These are phyloP conservation scores for Sus scrofa DNA, from an alignment of 2,113 vertebrate species.

Conservation along the genomic window DNA sequence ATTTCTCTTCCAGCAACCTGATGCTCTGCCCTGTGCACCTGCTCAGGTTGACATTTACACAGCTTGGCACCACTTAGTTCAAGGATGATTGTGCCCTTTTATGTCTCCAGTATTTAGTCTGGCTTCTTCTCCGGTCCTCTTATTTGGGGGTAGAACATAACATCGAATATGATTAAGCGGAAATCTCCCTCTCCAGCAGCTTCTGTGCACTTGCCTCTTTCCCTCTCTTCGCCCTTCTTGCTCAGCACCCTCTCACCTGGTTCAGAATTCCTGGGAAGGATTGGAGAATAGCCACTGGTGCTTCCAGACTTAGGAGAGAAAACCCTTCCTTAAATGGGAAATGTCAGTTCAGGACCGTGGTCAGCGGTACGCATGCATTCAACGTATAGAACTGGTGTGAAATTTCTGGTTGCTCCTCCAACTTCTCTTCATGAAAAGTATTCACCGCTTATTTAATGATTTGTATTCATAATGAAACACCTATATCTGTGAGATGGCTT, in stretches of 20 bases:
- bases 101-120: background rate
- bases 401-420: background rate
- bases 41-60: background rate
- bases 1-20: background rate
- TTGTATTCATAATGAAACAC: conserved; percentile 30
- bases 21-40: background rate
- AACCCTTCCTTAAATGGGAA: background rate
- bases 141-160: background rate
- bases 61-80: background rate
- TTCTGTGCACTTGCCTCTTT: background rate
- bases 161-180: background rate
- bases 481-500: conserved; percentile 8
- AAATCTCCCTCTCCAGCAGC: background rate
- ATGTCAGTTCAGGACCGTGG: conserved; percentile 41
- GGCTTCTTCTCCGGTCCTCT: background rate
- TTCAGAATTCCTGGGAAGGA: conserved; percentile 4
- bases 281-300: background rate
- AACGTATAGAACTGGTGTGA: background rate
- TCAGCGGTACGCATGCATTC: background rate
- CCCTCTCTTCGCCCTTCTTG: background rate
- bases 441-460: conserved; percentile 38
- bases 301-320: background rate
- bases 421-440: background rate
- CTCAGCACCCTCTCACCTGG: background rate
- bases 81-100: conserved; percentile 9